These are phyloP conservation scores for Ommatoiulus sabulosus DNA, from an alignment of 2,888 invertebrate genomes.

Conservation along the genomic window DNA sequence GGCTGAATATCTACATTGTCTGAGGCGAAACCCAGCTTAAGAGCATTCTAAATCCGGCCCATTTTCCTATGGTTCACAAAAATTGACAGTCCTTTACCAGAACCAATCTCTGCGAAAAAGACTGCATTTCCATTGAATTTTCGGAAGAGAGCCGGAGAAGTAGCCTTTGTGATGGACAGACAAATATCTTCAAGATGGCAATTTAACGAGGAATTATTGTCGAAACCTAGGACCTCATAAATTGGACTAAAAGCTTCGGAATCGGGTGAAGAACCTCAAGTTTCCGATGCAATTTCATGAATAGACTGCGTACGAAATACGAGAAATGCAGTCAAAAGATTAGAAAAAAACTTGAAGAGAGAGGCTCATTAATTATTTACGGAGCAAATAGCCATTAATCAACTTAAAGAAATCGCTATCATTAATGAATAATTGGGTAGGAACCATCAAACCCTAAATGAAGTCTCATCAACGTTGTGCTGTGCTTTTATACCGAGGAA, in stretches of 20 bases:
- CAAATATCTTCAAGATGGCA: background rate
- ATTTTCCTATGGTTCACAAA: background rate
- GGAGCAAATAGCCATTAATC: background rate
- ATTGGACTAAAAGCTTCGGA: constrained; percentile 4
- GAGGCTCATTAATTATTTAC: background rate
- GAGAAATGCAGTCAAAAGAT: background rate
- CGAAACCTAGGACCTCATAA: constrained; percentile 1
- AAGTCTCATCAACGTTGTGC: too few relatives aligned
- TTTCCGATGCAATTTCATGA: background rate
- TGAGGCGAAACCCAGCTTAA: background rate
- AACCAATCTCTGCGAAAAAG: constrained; percentile 1
- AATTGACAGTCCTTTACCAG: background rate
- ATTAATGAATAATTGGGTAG: background rate
- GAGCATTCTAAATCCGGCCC: background rate
- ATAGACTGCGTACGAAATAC: background rate
- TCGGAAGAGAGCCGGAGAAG: background rate
- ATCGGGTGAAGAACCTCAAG: background rate
- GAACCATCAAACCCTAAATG: background rate
- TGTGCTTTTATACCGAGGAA: too few relatives aligned
- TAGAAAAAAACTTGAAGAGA: background rate
- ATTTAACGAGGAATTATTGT: constrained; percentile 3
- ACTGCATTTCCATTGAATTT: constrained; percentile 17
- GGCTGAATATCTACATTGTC: constrained; percentile 29
- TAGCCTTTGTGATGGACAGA: background rate
- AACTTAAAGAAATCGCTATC: constrained; percentile 1